A percentile compares a stretch with the other conserved stretches of the same genome.
Evolutionary conservation across 2,797 vertebrate species (phyloP).

Genomic region (Catharus ustulatus): DNA sequence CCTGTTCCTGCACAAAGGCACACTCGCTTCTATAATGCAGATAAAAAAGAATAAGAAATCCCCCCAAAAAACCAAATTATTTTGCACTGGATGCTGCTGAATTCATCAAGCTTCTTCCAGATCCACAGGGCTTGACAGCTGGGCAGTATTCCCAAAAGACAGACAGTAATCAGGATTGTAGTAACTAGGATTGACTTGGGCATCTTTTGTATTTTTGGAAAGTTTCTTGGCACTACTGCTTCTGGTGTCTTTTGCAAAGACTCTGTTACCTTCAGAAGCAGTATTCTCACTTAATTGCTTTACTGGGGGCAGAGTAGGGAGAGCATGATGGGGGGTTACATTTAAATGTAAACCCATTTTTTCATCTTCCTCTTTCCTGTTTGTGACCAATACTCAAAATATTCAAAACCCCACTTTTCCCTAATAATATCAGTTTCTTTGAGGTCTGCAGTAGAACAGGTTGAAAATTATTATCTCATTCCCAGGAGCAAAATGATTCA

Average conservation of each 20-base stretch:
- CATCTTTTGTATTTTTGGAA: not conserved
- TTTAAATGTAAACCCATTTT: not conserved
- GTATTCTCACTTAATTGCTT: not conserved
- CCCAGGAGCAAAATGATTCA: not conserved
- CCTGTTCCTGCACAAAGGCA: too few species aligned
- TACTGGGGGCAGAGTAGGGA: not conserved
- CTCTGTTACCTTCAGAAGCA: not conserved
- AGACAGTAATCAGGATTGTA: too few species aligned
- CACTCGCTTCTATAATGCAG: too few species aligned
- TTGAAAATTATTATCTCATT: not conserved
- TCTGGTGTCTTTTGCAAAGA: not conserved
- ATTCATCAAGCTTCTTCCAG: too few species aligned
- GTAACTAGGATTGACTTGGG: too few species aligned
- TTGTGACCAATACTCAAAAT: not conserved
- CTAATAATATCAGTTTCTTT: not conserved
- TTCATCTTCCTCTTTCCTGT: not conserved
- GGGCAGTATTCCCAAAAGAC: too few species aligned
- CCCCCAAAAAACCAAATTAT: too few species aligned
- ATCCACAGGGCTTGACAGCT: too few species aligned
- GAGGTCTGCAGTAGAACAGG: not conserved
- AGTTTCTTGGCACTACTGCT: not conserved
- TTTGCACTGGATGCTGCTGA: too few species aligned
- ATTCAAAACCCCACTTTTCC: not conserved
- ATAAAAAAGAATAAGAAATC: too few species aligned
- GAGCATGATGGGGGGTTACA: accelerated